phyloP scores from a whole-genome alignment of 1,140 invertebrate genomes.

The Sycophila sp. region DNA sequence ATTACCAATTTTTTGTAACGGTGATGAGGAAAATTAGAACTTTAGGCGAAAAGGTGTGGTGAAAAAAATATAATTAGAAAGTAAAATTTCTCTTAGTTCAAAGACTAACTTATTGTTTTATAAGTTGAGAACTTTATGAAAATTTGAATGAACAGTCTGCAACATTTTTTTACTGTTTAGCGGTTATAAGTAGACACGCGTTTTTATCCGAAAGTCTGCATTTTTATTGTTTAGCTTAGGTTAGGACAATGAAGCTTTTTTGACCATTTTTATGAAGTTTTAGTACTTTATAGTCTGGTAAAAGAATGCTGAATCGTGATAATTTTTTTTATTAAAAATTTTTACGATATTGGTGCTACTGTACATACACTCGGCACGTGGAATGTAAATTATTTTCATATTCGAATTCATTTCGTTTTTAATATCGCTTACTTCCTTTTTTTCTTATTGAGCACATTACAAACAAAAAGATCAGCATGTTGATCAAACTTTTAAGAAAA shows the following conservation, averaged over 20 bases:
- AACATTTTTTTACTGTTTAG: neutral
- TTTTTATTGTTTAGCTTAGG: slow-evolving; percentile 15
- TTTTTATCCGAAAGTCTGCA: neutral
- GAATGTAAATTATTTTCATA: neutral
- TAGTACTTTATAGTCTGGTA: neutral
- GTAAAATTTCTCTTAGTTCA: no score
- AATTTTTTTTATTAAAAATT: neutral
- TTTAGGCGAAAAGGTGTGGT: no score
- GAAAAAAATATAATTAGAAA: no score
- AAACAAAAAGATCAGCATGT: neutral
- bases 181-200: neutral
- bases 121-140: no score
- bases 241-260: neutral
- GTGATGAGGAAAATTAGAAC: no score
- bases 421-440: no score
- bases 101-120: no score
- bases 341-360: neutral
- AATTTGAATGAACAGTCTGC: slow-evolving; percentile 12
- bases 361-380: neutral
- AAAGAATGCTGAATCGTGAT: no score
- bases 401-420: no score
- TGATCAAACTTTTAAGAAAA: neutral
- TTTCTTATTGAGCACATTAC: no score
- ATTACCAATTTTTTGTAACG: no score
- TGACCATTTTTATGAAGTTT: slow-evolving; percentile 9